Conservation (phyloP, 2,797 vertebrate species). For the Sebastes trivittatus region DNA sequence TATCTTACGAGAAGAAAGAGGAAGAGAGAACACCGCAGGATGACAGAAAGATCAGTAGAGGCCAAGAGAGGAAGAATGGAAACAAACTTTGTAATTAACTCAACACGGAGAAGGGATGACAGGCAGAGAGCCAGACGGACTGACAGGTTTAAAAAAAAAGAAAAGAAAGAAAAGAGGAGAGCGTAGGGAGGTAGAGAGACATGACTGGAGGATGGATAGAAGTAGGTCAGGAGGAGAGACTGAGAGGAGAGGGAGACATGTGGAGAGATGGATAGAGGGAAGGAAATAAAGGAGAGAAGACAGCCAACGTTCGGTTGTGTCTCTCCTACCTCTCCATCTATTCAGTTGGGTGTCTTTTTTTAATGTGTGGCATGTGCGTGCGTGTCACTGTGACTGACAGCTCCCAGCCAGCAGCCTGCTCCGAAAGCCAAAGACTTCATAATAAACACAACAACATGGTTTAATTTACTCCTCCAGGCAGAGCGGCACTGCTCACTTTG, state of each 20-base stretch:
- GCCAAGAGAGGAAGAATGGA: conserved; percentile 12
- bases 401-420: conserved; percentile 60
- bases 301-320: conserved; percentile 3
- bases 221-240: conserved; percentile 79
- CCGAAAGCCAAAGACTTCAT: conserved; percentile 68
- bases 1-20: neutral
- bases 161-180: conserved; percentile 18
- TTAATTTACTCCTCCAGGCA: conserved; percentile 71
- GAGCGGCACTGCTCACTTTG: conserved; percentile 50
- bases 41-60: conserved; percentile 19
- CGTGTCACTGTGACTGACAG: conserved; percentile 75
- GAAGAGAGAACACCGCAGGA: neutral
- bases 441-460: conserved; percentile 74
- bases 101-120: conserved; percentile 26
- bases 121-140: conserved; percentile 42
- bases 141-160: conserved; percentile 38
- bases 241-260: conserved; percentile 37
- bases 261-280: conserved; percentile 38
- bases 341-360: neutral
- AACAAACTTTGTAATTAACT: conserved; percentile 60
- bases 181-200: conserved; percentile 16
- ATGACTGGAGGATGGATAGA: conserved; percentile 73
- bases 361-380: conserved; percentile 9
- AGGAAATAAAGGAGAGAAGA: conserved; percentile 39
- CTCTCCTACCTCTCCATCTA: conserved; percentile 14